Base-by-base conservation (phyloP, 2,888 invertebrate genomes). In the Epinotia nisella region DNA sequence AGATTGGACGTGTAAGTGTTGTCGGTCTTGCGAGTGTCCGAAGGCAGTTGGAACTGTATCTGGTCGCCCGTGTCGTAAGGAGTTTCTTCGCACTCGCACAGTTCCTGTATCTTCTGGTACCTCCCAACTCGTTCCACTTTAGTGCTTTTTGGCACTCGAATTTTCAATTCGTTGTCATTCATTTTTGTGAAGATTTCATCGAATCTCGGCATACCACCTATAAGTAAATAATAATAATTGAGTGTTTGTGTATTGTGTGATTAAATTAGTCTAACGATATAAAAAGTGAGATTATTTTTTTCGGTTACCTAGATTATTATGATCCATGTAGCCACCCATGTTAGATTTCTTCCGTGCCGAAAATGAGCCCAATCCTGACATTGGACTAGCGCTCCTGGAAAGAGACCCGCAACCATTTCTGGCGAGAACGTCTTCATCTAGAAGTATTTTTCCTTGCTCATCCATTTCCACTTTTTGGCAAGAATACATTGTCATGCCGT, bases 391-490 rank as follows among this genome's bases (percentile, higher is more conserved):
- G 51, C 79, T 77, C 72, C 84, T 81, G 45, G 71, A 78, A 4
- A 77, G 70, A 55, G 78, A 78, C 41, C 79, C 76, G 51, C 78
- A 66, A 39, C 4, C n/a, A 19, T 66, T 88, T 72, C 84, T 89
- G 13, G 81, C 78, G 19, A 91, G 78, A 58, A 85, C 83, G 58
- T 87, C 87, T 83, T 93, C 93, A 70, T 93, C 92, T 70, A 93
- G 81, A 51, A 92, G 79, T 75, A 93, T 87, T 84, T 91, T 92
- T 1, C 92, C 93, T 66, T 89, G 87, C 29, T 89, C 88, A 75
- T 93, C 91, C 92, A 93, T 91, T 83, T 93, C 93, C 1, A 93
- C 93, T 75, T 89, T 90, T 68, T 93, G 93, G 76, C 92, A 91
- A 2, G 92, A 89, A 76, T 91, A 93, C 87, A 93, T 88, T 0